Percentiles rank a stretch among this genome's conserved stretches.
Evolutionary conservation across 2,797 vertebrate genomes (phyloP).

Genomic region (Vipera latastei): DNA sequence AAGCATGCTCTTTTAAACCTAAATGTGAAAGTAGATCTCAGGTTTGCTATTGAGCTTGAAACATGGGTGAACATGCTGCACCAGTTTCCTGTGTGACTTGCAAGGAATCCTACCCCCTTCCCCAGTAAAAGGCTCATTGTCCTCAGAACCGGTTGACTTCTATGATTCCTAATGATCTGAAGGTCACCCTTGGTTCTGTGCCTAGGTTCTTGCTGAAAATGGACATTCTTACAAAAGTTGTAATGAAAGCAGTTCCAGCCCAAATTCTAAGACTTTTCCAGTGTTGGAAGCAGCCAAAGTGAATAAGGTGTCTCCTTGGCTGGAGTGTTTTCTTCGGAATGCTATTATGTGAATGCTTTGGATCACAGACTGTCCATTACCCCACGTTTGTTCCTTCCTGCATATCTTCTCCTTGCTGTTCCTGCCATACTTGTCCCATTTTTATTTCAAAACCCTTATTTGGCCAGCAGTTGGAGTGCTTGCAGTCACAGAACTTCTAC

Average conservation of each 20-base stretch:
- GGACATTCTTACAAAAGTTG: not conserved
- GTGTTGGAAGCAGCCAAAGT: not conserved
- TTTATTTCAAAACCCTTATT: not conserved
- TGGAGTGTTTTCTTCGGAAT: not conserved
- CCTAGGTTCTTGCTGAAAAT: not conserved
- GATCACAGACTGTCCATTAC: not conserved
- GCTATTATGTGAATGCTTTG: not conserved
- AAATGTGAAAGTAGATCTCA: constrained; percentile 10
- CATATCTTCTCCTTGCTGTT: not conserved
- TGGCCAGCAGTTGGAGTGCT: not conserved
- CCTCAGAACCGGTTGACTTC: not conserved
- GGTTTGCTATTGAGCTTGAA: constrained; percentile 14
- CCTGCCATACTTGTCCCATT: not conserved
- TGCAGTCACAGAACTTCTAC: not conserved
- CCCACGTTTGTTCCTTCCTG: not conserved
- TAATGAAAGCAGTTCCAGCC: not conserved
- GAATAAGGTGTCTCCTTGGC: not conserved
- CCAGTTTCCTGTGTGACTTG: not conserved
- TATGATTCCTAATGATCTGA: not conserved
- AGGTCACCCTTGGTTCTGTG: not conserved
- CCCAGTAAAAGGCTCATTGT: not conserved
- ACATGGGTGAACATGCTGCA: not conserved
- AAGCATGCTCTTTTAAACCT: constrained; percentile 14
- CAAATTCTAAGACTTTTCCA: not conserved
- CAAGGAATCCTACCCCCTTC: constrained; percentile 1